These are phyloP conservation scores for Arothron firmamentum DNA, from an alignment of 2,113 vertebrate genomes.

Conservation along the genomic window DNA sequence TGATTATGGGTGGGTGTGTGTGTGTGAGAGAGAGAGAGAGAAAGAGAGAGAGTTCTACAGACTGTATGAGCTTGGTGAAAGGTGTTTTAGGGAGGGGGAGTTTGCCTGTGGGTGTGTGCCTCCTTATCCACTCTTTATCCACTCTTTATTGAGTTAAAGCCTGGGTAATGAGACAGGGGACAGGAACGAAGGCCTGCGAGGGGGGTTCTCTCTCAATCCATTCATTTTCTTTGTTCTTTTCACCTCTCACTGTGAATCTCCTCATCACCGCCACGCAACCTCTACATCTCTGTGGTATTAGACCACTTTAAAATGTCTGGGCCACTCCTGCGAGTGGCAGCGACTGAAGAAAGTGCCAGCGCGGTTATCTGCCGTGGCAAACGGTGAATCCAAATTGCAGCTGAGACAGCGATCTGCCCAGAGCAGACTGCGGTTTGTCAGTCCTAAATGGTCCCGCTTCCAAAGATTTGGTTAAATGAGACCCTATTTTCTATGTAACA, in stretches of 20 bases:
- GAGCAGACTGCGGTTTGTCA: slow-evolving; percentile 53
- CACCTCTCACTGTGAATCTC: slow-evolving; percentile 59
- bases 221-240: slow-evolving; percentile 61
- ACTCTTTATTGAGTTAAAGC: slow-evolving; percentile 72
- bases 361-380: slow-evolving; percentile 54
- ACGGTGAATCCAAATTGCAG: slow-evolving; percentile 64
- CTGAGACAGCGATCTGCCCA: slow-evolving; percentile 47
- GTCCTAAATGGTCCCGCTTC: slow-evolving; percentile 28
- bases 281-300: slow-evolving; percentile 56
- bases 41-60: slow-evolving; percentile 20
- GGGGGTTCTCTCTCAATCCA: slow-evolving; percentile 53
- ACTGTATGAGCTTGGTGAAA: slow-evolving; percentile 26
- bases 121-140: slow-evolving; percentile 72
- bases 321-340: slow-evolving; percentile 52
- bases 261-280: slow-evolving; percentile 41
- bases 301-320: slow-evolving; percentile 61
- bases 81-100: slow-evolving; percentile 36
- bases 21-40: slow-evolving; percentile 28
- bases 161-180: slow-evolving; percentile 71
- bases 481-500: too few species aligned
- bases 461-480: slow-evolving; percentile 1
- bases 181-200: slow-evolving; percentile 60
- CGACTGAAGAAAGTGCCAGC: slow-evolving; percentile 42
- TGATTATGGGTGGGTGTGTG: slow-evolving; percentile 39
- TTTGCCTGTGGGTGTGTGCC: slow-evolving; percentile 45